Evolutionary conservation across 2,888 invertebrate genomes (phyloP).

Genomic region (Lysandra coridon): DNA sequence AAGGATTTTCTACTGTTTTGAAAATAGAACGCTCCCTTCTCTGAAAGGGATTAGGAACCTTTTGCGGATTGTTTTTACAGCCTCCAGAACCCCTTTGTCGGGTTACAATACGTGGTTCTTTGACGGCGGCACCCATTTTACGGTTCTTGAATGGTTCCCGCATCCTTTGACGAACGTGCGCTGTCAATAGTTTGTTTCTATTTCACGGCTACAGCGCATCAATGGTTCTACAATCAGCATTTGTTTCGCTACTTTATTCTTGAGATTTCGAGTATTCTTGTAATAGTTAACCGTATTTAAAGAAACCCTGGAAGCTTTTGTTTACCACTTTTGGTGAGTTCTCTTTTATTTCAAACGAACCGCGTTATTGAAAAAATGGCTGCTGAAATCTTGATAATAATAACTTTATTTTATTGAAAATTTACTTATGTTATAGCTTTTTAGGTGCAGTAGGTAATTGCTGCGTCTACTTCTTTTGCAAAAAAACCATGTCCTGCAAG

Average conservation of each 20-base stretch:
- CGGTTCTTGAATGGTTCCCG: conserved; percentile 59
- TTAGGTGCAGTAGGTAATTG: too few species aligned
- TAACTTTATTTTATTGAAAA: too few species aligned
- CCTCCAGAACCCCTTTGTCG: conserved; percentile 75
- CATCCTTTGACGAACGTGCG: conserved; percentile 69
- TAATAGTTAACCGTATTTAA: neutral
- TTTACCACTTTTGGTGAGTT: neutral
- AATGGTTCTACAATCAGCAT: conserved; percentile 52
- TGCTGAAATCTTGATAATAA: neutral
- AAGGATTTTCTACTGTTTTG: conserved; percentile 78
- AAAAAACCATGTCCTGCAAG: too few species aligned
- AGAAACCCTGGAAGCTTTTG: neutral
- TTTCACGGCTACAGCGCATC: conserved; percentile 63
- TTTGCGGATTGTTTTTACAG: conserved; percentile 77
- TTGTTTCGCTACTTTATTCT: conserved; percentile 46
- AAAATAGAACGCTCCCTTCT: conserved; percentile 64
- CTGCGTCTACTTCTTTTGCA: too few species aligned
- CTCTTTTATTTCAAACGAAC: neutral
- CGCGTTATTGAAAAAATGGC: neutral
- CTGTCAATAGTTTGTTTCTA: conserved; percentile 69
- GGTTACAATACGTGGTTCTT: conserved; percentile 57
- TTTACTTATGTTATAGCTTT: too few species aligned
- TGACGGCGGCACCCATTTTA: conserved; percentile 59
- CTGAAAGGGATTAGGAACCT: conserved; percentile 70
- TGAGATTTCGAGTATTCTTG: conserved; percentile 36